Conservation (phyloP, 2,888 invertebrate genomes). For the Dilophus febrilis region DNA sequence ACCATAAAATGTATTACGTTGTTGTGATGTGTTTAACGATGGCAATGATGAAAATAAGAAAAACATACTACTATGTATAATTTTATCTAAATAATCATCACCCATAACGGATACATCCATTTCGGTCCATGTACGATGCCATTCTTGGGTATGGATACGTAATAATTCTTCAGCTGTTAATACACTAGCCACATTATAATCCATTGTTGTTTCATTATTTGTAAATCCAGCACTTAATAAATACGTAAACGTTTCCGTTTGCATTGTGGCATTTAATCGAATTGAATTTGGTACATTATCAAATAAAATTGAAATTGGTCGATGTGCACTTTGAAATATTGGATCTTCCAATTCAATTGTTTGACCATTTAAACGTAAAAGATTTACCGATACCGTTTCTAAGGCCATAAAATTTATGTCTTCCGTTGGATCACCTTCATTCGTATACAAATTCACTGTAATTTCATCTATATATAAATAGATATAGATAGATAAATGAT, state of each 20-base stretch:
- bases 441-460: too few species aligned
- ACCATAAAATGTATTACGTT: conserved; percentile 33
- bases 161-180: conserved; percentile 11
- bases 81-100: conserved; percentile 28
- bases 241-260: neutral
- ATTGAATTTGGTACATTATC: neutral
- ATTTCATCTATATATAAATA: too few species aligned
- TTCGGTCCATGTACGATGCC: conserved; percentile 33
- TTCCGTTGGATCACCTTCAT: too few species aligned
- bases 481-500: too few species aligned
- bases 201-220: neutral
- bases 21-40: conserved; percentile 31
- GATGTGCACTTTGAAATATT: neutral
- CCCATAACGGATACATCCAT: conserved; percentile 34
- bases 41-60: conserved; percentile 40
- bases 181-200: too few species aligned
- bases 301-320: neutral
- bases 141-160: conserved; percentile 31
- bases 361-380: neutral
- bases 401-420: too few species aligned
- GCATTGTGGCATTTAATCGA: neutral
- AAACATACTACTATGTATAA: conserved; percentile 39
- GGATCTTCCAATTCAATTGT: neutral
- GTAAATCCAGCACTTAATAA: neutral
- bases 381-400: too few species aligned